Percentiles rank a stretch among this genome's conserved stretches.
These are phyloP conservation scores for Drosophila neocordata DNA, from an alignment of 1,140 invertebrate genomes.

Conservation along the genomic window DNA sequence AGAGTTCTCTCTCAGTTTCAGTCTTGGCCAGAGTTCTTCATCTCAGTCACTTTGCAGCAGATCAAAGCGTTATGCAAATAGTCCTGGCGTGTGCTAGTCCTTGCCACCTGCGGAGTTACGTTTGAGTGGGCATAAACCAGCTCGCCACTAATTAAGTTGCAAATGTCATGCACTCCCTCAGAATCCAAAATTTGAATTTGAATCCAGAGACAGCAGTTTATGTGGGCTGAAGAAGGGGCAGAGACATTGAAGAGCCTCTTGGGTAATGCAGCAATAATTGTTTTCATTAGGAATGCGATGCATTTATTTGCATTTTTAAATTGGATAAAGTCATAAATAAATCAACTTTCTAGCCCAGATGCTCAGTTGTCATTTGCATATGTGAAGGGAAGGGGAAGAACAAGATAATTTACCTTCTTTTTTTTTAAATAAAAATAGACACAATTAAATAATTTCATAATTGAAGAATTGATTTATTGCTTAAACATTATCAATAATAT, in stretches of 20 bases:
- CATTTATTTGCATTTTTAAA: constrained; percentile 66
- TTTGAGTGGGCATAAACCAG: constrained; percentile 30
- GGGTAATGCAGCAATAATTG: constrained; percentile 74
- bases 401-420: not conserved
- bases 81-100: constrained; percentile 36
- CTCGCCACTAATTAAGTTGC: constrained; percentile 74
- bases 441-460: constrained; percentile 28
- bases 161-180: constrained; percentile 43
- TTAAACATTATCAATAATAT: constrained; percentile 81
- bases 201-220: constrained; percentile 51
- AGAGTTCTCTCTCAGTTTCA: not conserved
- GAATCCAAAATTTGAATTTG: not conserved
- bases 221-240: constrained; percentile 13
- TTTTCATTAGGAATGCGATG: constrained; percentile 58
- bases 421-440: not conserved
- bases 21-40: constrained; percentile 4
- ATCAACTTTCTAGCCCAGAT: constrained; percentile 15
- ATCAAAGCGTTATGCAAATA: constrained; percentile 74
- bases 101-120: constrained; percentile 44
- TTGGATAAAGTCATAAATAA: constrained; percentile 36
- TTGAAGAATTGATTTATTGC: constrained; percentile 80
- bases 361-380: constrained; percentile 61
- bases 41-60: constrained; percentile 37
- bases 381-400: constrained; percentile 2
- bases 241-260: constrained; percentile 67